phyloP scores from a whole-genome alignment of 2,113 vertebrate species.

The Poeciliopsis occidentalis region DNA sequence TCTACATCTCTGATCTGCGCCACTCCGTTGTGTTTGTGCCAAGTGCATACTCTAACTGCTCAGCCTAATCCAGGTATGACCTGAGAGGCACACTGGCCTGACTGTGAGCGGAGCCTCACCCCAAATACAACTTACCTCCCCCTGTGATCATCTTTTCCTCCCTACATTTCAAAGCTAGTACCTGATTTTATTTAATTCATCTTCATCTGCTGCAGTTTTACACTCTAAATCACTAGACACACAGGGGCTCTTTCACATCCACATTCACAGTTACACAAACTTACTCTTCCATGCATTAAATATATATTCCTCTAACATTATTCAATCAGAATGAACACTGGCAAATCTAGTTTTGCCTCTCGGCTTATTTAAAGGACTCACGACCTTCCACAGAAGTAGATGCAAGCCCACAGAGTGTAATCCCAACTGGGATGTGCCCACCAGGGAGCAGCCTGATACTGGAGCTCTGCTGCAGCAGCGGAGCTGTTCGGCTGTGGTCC shows the following conservation, averaged over 20 bases:
- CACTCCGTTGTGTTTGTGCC: conserved; percentile 45
- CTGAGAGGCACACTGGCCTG: conserved; percentile 61
- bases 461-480: conserved; percentile 36
- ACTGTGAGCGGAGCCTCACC: conserved; percentile 56
- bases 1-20: conserved; percentile 68
- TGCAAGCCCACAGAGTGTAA: conserved; percentile 26
- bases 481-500: conserved; percentile 43
- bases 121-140: conserved; percentile 43
- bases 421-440: conserved; percentile 54
- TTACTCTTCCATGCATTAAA: conserved; percentile 50
- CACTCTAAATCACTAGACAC: conserved; percentile 20
- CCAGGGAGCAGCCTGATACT: conserved; percentile 65
- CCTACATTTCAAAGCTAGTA: conserved; percentile 36
- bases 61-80: conserved; percentile 54
- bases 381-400: conserved; percentile 19
- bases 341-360: background rate
- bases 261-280: conserved; percentile 38
- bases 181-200: conserved; percentile 28
- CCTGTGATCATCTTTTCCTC: conserved; percentile 34
- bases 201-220: conserved; percentile 33
- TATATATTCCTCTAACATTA: conserved; percentile 16
- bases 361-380: background rate
- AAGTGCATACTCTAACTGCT: conserved; percentile 60
- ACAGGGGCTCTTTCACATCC: conserved; percentile 49
- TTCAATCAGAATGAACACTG: conserved; percentile 1